phyloP scores from a whole-genome alignment of 2,888 invertebrate genomes.

The Amphiduros pacificus region DNA sequence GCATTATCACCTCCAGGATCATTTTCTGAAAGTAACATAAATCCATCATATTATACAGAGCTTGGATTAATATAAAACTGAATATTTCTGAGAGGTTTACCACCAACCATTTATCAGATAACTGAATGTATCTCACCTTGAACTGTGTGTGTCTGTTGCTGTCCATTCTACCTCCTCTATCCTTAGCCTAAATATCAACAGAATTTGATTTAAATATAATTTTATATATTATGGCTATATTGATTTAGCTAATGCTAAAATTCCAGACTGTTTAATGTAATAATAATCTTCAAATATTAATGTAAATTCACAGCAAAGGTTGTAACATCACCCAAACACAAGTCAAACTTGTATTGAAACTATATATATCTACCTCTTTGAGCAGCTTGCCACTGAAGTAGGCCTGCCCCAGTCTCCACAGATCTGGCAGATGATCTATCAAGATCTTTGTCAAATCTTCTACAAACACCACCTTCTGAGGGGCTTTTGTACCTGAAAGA shows the following conservation, averaged over 20 bases:
- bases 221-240: neutral
- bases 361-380: slow-evolving; percentile 40
- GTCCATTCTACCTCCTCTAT: slow-evolving; percentile 3
- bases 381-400: slow-evolving; percentile 77
- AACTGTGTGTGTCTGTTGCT: slow-evolving; percentile 71
- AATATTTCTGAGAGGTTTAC: too few species aligned
- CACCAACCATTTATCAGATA: too few species aligned
- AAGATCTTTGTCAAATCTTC: slow-evolving; percentile 79
- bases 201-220: neutral
- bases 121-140: slow-evolving; percentile 67
- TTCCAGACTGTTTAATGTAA: too few species aligned
- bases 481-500: slow-evolving; percentile 20
- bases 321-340: too few species aligned
- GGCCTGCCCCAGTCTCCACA: slow-evolving; percentile 93
- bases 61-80: too few species aligned
- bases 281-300: too few species aligned
- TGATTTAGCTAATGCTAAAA: neutral
- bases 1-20: slow-evolving; percentile 76
- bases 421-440: slow-evolving; percentile 79
- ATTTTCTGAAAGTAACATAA: slow-evolving; percentile 68
- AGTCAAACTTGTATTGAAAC: too few species aligned
- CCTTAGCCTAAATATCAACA: slow-evolving; percentile 26
- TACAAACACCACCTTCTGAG: slow-evolving; percentile 73
- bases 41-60: too few species aligned
- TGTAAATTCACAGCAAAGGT: too few species aligned